Conservation (phyloP, 2,113 vertebrate species). For the Edolisoma coerulescens region DNA sequence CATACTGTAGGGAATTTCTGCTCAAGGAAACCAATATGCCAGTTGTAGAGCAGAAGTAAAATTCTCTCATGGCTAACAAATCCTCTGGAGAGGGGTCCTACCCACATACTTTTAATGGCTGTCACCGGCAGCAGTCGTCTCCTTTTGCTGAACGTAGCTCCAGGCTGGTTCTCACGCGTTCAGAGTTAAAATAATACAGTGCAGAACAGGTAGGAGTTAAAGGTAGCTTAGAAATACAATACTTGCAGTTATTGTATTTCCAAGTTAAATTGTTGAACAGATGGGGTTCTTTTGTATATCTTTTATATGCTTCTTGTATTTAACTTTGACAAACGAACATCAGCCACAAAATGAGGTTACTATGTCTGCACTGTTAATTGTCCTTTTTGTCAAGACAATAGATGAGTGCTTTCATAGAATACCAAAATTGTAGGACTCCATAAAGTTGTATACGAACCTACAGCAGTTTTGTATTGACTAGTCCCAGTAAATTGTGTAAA, state of each 20-base stretch:
- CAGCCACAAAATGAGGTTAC: not conserved
- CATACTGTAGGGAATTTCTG: not conserved
- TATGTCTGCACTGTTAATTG: not conserved
- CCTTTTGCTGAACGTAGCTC: not conserved
- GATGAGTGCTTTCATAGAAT: not conserved
- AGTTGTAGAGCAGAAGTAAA: not conserved
- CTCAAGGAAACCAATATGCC: not conserved
- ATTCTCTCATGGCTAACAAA: not conserved
- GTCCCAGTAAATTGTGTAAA: not conserved
- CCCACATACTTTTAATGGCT: accelerated
- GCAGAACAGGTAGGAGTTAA: not conserved
- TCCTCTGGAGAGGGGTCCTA: not conserved
- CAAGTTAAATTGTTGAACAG: not conserved
- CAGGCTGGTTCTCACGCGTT: not conserved
- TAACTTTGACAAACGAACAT: not conserved
- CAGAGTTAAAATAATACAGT: not conserved
- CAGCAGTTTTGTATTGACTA: not conserved
- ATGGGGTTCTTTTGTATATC: not conserved
- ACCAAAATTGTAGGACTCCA: not conserved
- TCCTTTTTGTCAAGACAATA: not conserved
- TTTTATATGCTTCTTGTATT: not conserved
- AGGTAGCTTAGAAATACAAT: not conserved
- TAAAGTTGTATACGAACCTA: not conserved
- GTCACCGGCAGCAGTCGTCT: not conserved
- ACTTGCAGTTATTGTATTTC: not conserved